Evolutionary conservation across 1,140 invertebrate genomes (phyloP).

Genomic region (Limonius californicus): DNA sequence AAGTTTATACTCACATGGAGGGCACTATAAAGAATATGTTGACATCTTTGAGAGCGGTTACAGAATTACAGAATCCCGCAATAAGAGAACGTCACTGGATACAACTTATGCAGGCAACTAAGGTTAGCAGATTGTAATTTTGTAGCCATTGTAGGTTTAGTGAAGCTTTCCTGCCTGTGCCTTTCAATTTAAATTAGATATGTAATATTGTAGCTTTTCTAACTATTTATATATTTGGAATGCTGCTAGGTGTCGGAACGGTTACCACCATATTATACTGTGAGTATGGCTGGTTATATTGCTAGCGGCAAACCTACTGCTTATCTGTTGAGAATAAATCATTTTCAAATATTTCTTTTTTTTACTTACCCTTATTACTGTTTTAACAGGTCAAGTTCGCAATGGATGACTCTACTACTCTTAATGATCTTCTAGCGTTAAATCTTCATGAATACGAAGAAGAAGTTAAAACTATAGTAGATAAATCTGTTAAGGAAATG

Average conservation of each 20-base stretch:
- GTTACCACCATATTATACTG: slow-evolving; percentile 31
- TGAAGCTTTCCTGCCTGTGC: no score
- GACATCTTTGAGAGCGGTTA: slow-evolving; percentile 82
- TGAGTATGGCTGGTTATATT: slow-evolving; percentile 23
- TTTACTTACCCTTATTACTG: background rate
- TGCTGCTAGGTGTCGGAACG: slow-evolving; percentile 19
- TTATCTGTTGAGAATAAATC: background rate
- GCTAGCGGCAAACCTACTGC: background rate
- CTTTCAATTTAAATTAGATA: no score
- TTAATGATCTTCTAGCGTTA: slow-evolving; percentile 80
- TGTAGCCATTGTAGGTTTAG: no score
- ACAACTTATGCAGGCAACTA: slow-evolving; percentile 87
- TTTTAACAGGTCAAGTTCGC: slow-evolving; percentile 62
- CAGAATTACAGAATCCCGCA: slow-evolving; percentile 90
- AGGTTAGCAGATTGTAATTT: slow-evolving; percentile 52
- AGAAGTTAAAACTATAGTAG: slow-evolving; percentile 91
- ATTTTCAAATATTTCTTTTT: background rate
- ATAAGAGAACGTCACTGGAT: slow-evolving; percentile 91
- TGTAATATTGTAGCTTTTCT: background rate
- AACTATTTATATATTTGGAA: background rate
- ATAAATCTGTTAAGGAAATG: slow-evolving; percentile 93
- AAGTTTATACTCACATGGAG: slow-evolving; percentile 68
- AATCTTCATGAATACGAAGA: slow-evolving; percentile 91
- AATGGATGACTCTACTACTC: slow-evolving; percentile 70
- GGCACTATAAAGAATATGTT: slow-evolving; percentile 78